These are phyloP conservation scores for Nemotelus pantherinus DNA, from an alignment of 2,888 invertebrate genomes.

Conservation along the genomic window DNA sequence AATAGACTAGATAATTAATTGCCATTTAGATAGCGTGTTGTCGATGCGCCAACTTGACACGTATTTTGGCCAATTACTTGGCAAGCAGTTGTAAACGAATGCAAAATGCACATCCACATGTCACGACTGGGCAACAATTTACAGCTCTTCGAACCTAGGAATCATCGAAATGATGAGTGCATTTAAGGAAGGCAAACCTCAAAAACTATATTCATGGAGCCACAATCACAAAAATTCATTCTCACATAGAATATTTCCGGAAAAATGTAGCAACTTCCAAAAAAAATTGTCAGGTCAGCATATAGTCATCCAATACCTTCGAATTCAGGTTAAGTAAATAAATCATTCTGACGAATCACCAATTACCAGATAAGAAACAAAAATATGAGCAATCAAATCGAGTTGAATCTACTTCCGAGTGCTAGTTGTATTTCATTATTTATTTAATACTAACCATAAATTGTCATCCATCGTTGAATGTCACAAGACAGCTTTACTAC, in stretches of 20 bases:
- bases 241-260: too few species aligned
- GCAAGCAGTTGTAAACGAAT: too few species aligned
- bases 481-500: conserved; percentile 25
- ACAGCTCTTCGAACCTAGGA: too few species aligned
- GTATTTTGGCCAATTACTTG: too few species aligned
- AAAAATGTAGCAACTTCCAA: background rate
- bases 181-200: too few species aligned
- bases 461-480: conserved; percentile 60
- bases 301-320: background rate
- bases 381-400: background rate
- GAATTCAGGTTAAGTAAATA: conserved; percentile 31
- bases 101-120: too few species aligned
- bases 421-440: background rate
- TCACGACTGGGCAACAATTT: too few species aligned
- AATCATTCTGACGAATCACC: background rate
- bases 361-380: conserved; percentile 41
- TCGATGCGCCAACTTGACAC: conserved; percentile 3
- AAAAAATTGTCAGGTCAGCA: background rate
- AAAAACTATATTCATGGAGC: too few species aligned
- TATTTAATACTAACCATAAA: conserved; percentile 58
- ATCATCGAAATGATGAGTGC: too few species aligned
- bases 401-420: background rate
- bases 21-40: background rate
- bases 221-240: too few species aligned
- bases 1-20: background rate